phyloP scores from a whole-genome alignment of 2,888 invertebrate genomes.

The Campoletis raptor region DNA sequence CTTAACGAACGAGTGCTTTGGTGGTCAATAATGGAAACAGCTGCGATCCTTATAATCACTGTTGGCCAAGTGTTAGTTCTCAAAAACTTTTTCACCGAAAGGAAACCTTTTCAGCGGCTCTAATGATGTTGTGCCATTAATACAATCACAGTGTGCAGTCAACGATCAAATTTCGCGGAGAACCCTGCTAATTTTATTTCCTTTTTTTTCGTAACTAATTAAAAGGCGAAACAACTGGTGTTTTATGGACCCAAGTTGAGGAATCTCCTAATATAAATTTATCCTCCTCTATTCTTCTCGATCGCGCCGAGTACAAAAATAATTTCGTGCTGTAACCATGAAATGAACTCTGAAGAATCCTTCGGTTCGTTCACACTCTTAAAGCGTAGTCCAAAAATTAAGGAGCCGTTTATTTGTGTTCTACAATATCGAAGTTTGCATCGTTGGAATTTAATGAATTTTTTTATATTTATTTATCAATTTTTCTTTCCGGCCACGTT shows the following conservation, averaged over 20 bases:
- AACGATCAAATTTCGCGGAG: slow-evolving; percentile 8
- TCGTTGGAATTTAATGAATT: neutral
- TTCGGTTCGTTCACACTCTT: neutral
- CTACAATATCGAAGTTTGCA: neutral
- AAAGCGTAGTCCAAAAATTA: neutral
- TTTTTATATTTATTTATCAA: neutral
- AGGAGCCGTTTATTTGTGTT: slow-evolving; percentile 16
- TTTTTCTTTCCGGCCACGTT: neutral
- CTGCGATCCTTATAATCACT: slow-evolving; percentile 93
- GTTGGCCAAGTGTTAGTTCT: slow-evolving; percentile 96
- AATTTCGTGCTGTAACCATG: neutral
- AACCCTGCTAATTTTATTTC: neutral
- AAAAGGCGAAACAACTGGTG: neutral
- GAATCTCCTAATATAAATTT: neutral
- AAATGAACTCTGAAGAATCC: neutral
- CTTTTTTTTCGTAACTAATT: neutral
- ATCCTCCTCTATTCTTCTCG: neutral
- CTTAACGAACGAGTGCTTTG: slow-evolving; percentile 96
- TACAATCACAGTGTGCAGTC: slow-evolving; percentile 27
- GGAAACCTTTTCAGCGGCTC: slow-evolving; percentile 76
- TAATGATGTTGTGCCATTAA: slow-evolving; percentile 63
- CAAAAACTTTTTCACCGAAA: slow-evolving; percentile 94
- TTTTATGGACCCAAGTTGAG: neutral
- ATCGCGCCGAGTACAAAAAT: neutral
- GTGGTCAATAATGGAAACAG: slow-evolving; percentile 97